Conservation (phyloP, 23 tunicate species). For the Styela plicata region DNA sequence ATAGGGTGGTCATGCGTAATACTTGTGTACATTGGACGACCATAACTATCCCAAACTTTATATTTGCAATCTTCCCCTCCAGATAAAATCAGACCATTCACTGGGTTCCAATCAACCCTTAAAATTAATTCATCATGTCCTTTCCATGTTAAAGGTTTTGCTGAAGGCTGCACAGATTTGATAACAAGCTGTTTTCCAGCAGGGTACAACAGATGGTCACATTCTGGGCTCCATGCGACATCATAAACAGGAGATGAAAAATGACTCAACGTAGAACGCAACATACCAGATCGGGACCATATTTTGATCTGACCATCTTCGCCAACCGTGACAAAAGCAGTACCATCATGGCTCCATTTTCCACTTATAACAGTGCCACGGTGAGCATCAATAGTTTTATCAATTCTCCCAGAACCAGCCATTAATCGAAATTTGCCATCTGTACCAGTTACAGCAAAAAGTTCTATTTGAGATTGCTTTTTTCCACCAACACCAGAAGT, state of each 20-base stretch:
- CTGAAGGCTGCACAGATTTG: slow-evolving; percentile 85
- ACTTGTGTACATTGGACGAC: slow-evolving; percentile 74
- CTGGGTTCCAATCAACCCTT: slow-evolving; percentile 71
- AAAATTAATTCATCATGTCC: slow-evolving; percentile 88
- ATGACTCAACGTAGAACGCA: slow-evolving; percentile 73
- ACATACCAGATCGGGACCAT: slow-evolving; percentile 95
- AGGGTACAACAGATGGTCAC: slow-evolving; percentile 71
- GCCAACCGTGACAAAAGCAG: slow-evolving; percentile 84
- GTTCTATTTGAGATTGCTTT: slow-evolving; percentile 28
- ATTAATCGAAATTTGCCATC: slow-evolving; percentile 82
- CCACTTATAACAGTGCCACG: slow-evolving; percentile 83
- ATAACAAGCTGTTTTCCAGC: slow-evolving; percentile 72
- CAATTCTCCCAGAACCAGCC: slow-evolving; percentile 67
- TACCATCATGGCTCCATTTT: slow-evolving; percentile 88
- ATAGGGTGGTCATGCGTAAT: slow-evolving; percentile 69
- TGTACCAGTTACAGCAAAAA: slow-evolving; percentile 74
- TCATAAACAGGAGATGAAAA: slow-evolving; percentile 56
- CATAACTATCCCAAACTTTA: slow-evolving; percentile 96
- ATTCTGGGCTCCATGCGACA: slow-evolving; percentile 93
- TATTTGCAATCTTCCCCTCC: slow-evolving; percentile 99
- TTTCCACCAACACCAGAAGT: slow-evolving; percentile 47
- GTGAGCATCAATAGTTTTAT: slow-evolving; percentile 84
- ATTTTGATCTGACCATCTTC: slow-evolving; percentile 96
- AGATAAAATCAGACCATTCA: slow-evolving; percentile 63
- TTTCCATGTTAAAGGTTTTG: slow-evolving; percentile 77